phyloP scores from a whole-genome alignment of 2,113 vertebrate species.

The Lucifuga dentata region DNA sequence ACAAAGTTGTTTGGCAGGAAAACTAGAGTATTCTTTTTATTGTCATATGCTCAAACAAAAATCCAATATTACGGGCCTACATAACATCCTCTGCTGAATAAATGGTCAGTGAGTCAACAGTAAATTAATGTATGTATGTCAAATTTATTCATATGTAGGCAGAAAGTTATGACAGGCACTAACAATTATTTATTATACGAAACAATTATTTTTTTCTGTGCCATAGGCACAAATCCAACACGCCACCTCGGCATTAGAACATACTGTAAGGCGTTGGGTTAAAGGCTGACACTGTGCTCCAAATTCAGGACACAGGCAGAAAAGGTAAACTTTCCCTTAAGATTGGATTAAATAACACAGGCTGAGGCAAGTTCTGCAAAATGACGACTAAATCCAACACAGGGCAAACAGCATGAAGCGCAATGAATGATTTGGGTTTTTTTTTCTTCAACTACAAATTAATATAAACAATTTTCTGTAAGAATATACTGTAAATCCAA shows the following conservation, averaged over 20 bases:
- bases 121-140: conserved; percentile 18
- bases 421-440: background rate
- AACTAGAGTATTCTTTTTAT: background rate
- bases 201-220: conserved; percentile 56
- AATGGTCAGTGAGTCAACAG: conserved; percentile 22
- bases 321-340: conserved; percentile 25
- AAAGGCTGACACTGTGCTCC: conserved; percentile 18
- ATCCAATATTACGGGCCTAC: too few relatives aligned
- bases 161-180: conserved; percentile 62
- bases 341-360: conserved; percentile 27
- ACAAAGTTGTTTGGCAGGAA: too few relatives aligned
- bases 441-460: conserved; percentile 25
- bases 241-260: conserved; percentile 58
- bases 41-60: background rate
- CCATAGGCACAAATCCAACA: conserved; percentile 77
- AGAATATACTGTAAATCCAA: conserved; percentile 70
- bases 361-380: conserved; percentile 12
- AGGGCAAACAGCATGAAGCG: conserved; percentile 27
- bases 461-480: conserved; percentile 62
- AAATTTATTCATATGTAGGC: conserved; percentile 71
- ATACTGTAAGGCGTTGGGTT: conserved; percentile 72
- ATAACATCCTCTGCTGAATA: background rate
- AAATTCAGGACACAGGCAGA: conserved; percentile 9
- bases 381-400: conserved; percentile 8
- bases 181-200: too few relatives aligned